Base-by-base conservation (phyloP, 1,140 invertebrate species). In the Penaeus japonicus region DNA sequence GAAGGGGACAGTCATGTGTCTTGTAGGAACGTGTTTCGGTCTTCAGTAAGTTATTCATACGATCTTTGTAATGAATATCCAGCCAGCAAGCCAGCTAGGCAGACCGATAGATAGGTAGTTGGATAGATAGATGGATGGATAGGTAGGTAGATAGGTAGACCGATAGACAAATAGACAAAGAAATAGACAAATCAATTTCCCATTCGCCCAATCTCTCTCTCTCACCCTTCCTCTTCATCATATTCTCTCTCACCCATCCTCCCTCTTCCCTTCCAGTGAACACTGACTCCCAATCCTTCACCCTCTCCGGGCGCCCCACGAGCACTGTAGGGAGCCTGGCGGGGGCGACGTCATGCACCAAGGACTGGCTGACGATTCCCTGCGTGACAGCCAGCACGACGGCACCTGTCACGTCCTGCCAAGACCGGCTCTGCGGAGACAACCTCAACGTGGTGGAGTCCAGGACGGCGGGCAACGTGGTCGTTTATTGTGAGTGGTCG, bases 311-410 rank as follows among this genome's bases (percentile, higher is more conserved):
- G n/a, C 35, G 22, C 65, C 12, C 27, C 18, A 82, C 22, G 5
- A 81, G n/a, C 5, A 4, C 24, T 1, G 79, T 88, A 39, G 55
- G 24, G 32, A 32, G 47, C 32, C 27, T 85, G 3, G 59, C 30
- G 2, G 80, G 62, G 57, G 57, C 57, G 7, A 54, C 32, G 39
- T 53, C 73, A 24, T 97, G 96, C 91, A 94, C 94, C 70, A 94
- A 94, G 47, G 96, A 97, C 91, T 97, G 96, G 95, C 91, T 97
- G 1, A 93, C 96, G 39, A 95, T 97, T 24, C 96, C 96, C 0
- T 96, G 96, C 92, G 95, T 95, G 0, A 93, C 93, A 0, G 96
- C 96, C 90, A 93, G 94, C 47, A 95, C 95, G 4, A 93, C 93
- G 0, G 93, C 94, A 0, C 89, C 88, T 35, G 78, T 89, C 24